phyloP scores from a whole-genome alignment of 2,113 vertebrate species.

The Pseudois nayaur region DNA sequence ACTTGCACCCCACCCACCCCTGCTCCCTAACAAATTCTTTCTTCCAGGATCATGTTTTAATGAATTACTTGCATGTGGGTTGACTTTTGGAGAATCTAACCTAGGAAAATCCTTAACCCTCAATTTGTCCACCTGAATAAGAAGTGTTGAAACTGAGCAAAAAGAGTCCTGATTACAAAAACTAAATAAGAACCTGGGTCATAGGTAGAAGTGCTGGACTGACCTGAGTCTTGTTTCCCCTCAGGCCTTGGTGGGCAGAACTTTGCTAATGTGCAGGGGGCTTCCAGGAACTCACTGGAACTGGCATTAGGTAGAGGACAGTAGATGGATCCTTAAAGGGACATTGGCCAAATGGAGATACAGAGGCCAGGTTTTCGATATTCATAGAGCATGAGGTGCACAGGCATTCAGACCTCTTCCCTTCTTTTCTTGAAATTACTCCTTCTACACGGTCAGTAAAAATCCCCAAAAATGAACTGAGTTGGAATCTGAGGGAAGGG shows the following conservation, averaged over 20 bases:
- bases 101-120: neutral
- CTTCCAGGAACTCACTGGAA: neutral
- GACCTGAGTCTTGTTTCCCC: neutral
- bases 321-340: neutral
- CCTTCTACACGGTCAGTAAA: neutral
- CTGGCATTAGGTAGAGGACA: neutral
- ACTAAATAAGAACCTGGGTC: neutral
- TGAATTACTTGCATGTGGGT: no score
- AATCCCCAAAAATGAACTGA: neutral
- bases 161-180: neutral
- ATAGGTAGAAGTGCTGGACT: neutral
- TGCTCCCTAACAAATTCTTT: neutral
- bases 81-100: neutral
- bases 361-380: neutral
- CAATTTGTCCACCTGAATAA: neutral
- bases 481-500: neutral
- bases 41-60: neutral
- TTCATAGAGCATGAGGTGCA: neutral
- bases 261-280: neutral
- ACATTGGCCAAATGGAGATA: neutral
- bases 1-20: no score
- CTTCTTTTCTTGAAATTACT: neutral
- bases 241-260: no score
- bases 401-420: neutral
- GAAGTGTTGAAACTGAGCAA: neutral